Evolutionary conservation across 2,797 vertebrate species (phyloP).

Genomic region (Paramormyrops hopkinsi): DNA sequence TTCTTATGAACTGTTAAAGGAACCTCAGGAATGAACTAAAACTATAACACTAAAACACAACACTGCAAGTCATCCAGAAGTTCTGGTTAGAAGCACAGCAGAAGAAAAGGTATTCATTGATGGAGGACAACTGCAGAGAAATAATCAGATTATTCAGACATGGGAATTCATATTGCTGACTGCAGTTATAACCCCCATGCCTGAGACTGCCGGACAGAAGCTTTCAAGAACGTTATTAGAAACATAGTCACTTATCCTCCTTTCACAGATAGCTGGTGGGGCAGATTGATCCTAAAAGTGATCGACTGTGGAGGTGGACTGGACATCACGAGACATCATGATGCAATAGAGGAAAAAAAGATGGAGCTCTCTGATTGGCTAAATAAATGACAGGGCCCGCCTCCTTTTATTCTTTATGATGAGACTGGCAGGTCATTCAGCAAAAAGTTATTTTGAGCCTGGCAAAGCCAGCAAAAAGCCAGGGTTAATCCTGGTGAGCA

Average conservation of each 20-base stretch:
- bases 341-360: neutral
- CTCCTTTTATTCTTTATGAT: neutral
- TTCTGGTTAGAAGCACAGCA: neutral
- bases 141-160: neutral
- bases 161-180: neutral
- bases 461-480: neutral
- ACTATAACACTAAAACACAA: neutral
- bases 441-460: neutral
- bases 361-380: neutral
- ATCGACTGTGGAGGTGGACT: neutral
- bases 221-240: neutral
- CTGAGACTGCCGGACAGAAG: neutral
- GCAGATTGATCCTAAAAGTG: neutral
- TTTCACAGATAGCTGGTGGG: neutral
- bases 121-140: neutral
- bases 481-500: conserved; percentile 1
- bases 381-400: neutral
- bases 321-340: neutral
- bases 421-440: neutral
- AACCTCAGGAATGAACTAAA: neutral
- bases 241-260: neutral
- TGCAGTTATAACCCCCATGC: neutral
- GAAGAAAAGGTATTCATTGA: neutral
- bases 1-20: neutral
- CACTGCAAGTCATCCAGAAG: neutral